Conservation (phyloP, 2,113 vertebrate species). For the Tretioscincus oriximinensis region DNA sequence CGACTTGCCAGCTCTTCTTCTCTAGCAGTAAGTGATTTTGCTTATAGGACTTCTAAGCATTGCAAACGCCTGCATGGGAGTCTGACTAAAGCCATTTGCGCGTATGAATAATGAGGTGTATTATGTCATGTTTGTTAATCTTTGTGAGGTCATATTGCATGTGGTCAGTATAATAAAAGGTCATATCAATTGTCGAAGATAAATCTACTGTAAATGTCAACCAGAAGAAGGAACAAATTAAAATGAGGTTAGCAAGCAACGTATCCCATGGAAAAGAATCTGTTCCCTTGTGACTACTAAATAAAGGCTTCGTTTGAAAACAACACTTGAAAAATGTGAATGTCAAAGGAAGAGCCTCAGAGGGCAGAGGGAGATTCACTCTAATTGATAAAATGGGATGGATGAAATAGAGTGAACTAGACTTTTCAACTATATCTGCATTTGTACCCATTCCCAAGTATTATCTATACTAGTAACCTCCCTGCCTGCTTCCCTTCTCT, state of each 20-base stretch:
- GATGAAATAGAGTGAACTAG: neutral
- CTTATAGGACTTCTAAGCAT: neutral
- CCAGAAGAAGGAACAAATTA: neutral
- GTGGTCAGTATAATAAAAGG: constrained; percentile 1
- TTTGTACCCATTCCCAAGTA: no score
- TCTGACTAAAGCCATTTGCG: neutral
- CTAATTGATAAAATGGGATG: neutral
- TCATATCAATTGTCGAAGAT: neutral
- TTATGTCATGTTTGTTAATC: neutral
- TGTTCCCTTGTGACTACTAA: neutral
- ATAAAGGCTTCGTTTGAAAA: neutral
- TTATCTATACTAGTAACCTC: neutral
- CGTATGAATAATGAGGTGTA: neutral
- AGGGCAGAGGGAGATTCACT: neutral
- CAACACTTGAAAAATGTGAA: neutral
- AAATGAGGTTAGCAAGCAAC: neutral
- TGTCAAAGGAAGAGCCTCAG: neutral
- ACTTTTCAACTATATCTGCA: no score
- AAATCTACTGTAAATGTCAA: neutral
- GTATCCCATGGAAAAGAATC: neutral
- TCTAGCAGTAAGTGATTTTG: constrained; percentile 79
- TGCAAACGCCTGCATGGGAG: neutral
- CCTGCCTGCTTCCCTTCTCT: no score
- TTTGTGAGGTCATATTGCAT: neutral
- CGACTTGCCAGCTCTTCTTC: constrained; percentile 81